Evolutionary conservation across 2,888 invertebrate genomes (phyloP), one percentile per base, ranked within the genome.

Genomic region (Hemicrepidius hirtus): DNA sequence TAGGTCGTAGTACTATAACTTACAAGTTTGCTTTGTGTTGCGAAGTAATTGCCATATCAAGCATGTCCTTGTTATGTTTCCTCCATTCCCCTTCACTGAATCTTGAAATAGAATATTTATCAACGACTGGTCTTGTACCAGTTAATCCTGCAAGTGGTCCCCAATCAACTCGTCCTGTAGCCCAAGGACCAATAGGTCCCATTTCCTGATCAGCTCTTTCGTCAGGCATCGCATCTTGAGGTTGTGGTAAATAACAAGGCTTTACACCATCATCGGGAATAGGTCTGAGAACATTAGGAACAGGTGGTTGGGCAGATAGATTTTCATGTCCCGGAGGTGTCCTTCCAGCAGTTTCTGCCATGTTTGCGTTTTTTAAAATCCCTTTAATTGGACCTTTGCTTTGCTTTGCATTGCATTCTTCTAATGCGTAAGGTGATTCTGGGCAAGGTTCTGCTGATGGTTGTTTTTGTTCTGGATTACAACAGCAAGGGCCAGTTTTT

Each of bases 41-140:
- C 28, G 82, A 84, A 6, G 69, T 77, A 12, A 73, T 72, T 4
- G 84, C 79, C 64, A 75, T 77, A 35, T 89, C 85, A 32, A 86
- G 68, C 16, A 85, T 75, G 3, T 84, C 81, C 69, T 84, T 84
- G 63, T 86, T 86, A 73, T 83, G 85, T 5, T 73, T 73, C 46
- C 93, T 88, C 95, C 95, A 95, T 85, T 95, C 94, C 7, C 89
- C 91, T 0, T 92, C 89, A 66, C 93, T 94, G 82, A 90, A 93
- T 79, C 92, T 88, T 10, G 94, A 92, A 53, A 94, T 87, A 0
- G 94, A 92, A 82, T 94, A 94, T 80, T 92, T 93, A 85, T 93
- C 93, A 9, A 93, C 94, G 0, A 90, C 88, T 0, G 94, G 94
- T 75, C 94, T 88, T 0, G 94, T 91, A 2, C 94, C 94, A 0